Conservation (phyloP, 1,140 invertebrate genomes). For the Nasonia vitripennis region DNA sequence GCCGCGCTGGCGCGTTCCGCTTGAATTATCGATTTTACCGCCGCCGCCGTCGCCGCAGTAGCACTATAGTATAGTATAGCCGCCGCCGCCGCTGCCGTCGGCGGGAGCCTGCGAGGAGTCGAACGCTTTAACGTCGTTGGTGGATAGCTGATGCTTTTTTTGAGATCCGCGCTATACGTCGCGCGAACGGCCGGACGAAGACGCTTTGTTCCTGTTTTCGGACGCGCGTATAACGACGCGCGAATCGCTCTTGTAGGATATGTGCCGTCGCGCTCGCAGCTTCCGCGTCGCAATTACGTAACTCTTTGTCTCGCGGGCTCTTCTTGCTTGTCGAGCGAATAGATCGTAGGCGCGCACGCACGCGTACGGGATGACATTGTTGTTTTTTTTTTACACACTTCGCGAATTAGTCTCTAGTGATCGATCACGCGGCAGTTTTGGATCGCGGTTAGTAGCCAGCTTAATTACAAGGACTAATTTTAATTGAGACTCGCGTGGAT, state of each 20-base stretch:
- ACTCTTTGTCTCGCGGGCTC: background rate
- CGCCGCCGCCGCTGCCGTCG: no score
- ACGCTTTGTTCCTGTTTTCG: background rate
- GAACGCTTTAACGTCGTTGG: background rate
- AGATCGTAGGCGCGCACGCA: background rate
- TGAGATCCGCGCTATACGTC: no score
- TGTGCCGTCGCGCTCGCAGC: background rate
- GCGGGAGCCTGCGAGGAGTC: background rate
- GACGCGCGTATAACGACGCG: background rate
- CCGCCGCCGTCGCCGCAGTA: no score
- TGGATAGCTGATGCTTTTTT: background rate
- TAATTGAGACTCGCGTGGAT: background rate
- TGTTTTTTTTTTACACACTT: background rate
- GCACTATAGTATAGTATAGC: no score
- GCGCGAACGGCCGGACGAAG: no score
- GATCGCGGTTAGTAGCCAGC: background rate
- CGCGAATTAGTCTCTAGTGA: background rate
- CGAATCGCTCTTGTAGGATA: no score
- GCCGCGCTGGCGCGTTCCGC: background rate
- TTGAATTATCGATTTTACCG: conserved; percentile 29
- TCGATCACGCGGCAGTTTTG: background rate
- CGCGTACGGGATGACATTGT: background rate
- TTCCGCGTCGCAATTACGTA: background rate
- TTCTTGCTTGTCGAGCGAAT: background rate
- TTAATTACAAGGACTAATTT: background rate